A percentile compares a stretch with the other conserved stretches of the same genome.
Conservation (phyloP, 2,888 invertebrate species). For the Chymomyza caudatula region DNA sequence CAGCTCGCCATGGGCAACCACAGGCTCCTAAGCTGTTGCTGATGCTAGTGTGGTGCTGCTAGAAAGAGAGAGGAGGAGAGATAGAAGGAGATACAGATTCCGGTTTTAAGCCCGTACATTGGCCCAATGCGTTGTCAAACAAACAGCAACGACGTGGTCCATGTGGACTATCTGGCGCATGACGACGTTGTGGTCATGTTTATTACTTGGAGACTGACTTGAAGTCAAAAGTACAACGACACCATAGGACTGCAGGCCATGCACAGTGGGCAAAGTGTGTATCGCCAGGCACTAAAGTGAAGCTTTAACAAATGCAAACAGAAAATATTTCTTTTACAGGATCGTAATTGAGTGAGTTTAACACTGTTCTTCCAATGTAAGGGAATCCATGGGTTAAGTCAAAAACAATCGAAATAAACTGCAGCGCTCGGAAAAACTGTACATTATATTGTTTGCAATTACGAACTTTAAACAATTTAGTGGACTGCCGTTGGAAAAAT, state of each 20-base stretch:
- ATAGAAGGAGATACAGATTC: slow-evolving; percentile 31
- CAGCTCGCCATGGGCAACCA: slow-evolving; percentile 34
- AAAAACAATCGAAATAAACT: too few relatives aligned
- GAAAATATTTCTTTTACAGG: too few relatives aligned
- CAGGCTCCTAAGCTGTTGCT: background rate
- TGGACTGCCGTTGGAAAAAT: too few relatives aligned
- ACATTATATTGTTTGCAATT: too few relatives aligned
- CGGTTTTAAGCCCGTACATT: slow-evolving; percentile 59
- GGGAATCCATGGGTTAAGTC: too few relatives aligned
- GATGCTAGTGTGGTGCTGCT: background rate
- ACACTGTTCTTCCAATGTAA: too few relatives aligned
- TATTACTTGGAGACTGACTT: slow-evolving; percentile 42
- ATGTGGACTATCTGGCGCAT: too few relatives aligned
- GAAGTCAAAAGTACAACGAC: slow-evolving; percentile 71
- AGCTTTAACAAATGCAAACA: background rate
- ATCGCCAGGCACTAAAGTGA: background rate
- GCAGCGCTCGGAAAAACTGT: too few relatives aligned
- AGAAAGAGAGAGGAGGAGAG: background rate
- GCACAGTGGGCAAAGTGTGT: background rate
- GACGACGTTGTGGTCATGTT: slow-evolving; percentile 40
- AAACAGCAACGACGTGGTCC: slow-evolving; percentile 10
- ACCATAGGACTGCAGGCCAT: slow-evolving; percentile 36
- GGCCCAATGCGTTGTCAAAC: slow-evolving; percentile 51
- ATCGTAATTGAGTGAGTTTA: too few relatives aligned
- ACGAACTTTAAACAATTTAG: too few relatives aligned